Conservation (phyloP, 2,888 invertebrate genomes). For the Syrphus vitripennis region DNA sequence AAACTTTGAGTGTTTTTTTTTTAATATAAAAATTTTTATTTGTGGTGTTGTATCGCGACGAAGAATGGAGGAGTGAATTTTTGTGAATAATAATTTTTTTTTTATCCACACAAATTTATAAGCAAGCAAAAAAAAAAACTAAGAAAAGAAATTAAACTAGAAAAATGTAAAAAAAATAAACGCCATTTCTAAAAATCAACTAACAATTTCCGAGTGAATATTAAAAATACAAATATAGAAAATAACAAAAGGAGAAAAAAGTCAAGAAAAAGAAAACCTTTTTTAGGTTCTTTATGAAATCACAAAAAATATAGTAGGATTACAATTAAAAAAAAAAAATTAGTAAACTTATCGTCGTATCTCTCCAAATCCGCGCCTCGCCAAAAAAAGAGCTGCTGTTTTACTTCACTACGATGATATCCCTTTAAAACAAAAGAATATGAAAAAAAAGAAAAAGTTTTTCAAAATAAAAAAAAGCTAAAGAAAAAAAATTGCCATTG, state of each 20-base stretch:
- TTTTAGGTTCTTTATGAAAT: constrained; percentile 19
- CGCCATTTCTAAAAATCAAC: constrained; percentile 6
- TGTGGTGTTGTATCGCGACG: constrained; percentile 67
- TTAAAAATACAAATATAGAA: not conserved
- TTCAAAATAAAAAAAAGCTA: constrained; percentile 7
- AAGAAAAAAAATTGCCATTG: constrained; percentile 15
- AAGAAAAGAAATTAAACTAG: constrained; percentile 13
- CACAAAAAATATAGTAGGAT: not conserved
- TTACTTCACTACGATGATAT: not conserved
- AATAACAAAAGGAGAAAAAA: not conserved
- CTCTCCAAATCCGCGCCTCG: constrained; percentile 60
- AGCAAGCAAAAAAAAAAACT: constrained; percentile 40
- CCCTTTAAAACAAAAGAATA: constrained; percentile 61
- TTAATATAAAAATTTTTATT: constrained; percentile 58
- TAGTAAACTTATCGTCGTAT: constrained; percentile 1
- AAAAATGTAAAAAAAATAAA: constrained; percentile 25
- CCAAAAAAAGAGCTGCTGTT: not conserved
- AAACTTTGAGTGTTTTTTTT: constrained; percentile 66
- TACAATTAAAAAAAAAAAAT: not conserved
- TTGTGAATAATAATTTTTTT: constrained; percentile 60
- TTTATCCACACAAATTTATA: constrained; percentile 49
- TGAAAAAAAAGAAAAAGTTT: constrained; percentile 20
- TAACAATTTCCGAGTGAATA: not conserved
- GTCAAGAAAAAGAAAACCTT: not conserved
- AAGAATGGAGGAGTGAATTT: constrained; percentile 70